phyloP scores from a whole-genome alignment of 64 coral and sea anemone genomes.

The Pocillopora verrucosa region DNA sequence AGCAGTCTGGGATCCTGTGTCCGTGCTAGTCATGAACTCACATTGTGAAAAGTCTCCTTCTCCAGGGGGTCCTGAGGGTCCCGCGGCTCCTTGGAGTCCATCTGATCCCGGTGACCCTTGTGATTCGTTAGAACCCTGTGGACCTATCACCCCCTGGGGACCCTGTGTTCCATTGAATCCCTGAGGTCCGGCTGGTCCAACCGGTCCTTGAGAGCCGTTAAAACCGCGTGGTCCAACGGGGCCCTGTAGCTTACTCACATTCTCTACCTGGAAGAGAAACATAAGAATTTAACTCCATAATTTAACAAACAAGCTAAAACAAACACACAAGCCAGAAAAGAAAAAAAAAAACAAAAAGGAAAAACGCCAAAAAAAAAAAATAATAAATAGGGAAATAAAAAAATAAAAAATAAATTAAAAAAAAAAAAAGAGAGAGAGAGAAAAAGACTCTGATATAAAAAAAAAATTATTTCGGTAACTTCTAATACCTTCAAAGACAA shows the following conservation, averaged over 20 bases:
- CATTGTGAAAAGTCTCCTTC: constrained; percentile 46
- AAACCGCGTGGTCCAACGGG: constrained; percentile 30
- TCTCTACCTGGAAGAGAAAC: not conserved
- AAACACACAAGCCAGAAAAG: not conserved
- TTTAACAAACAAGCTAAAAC: not conserved
- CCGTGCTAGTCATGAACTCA: not conserved
- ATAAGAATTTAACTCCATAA: not conserved
- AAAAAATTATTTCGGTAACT: no score
- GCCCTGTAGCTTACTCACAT: constrained; percentile 30
- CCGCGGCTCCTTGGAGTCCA: not conserved
- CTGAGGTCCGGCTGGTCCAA: constrained; percentile 36
- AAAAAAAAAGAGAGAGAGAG: no score
- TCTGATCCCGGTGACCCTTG: constrained; percentile 31
- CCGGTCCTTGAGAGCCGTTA: no score
- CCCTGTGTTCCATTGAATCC: constrained; percentile 62
- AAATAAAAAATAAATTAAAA: no score
- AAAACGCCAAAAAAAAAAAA: no score
- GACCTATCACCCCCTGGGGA: constrained; percentile 18
- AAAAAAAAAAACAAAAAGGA: not conserved
- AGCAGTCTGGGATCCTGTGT: not conserved
- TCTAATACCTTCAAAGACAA: constrained; percentile 4
- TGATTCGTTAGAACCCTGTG: constrained; percentile 15
- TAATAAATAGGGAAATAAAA: no score
- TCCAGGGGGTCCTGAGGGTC: not conserved
- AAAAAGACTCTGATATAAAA: no score